These are phyloP conservation scores for Heptranchias perlo DNA, from an alignment of 2,113 vertebrate genomes.

Conservation along the genomic window DNA sequence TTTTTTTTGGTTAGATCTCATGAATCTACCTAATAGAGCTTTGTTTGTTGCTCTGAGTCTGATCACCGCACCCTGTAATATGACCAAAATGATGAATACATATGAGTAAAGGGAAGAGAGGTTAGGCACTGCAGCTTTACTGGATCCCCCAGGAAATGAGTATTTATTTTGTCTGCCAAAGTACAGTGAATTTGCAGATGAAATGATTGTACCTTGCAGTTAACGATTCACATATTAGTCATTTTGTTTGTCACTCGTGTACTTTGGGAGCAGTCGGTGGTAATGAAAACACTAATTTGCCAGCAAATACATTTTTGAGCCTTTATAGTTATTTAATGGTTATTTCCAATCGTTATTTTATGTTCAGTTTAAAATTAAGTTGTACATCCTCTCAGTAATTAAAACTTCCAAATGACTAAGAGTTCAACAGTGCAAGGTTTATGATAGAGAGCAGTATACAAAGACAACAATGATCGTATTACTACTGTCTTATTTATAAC, in stretches of 20 bases:
- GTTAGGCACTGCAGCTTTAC: neutral
- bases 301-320: neutral
- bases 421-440: neutral
- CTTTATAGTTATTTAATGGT: constrained; percentile 2
- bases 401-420: neutral
- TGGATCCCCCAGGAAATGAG: constrained; percentile 1
- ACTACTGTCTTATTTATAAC: neutral
- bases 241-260: neutral
- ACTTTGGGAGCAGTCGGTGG: neutral
- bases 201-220: neutral
- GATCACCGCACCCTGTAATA: neutral
- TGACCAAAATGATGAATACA: neutral
- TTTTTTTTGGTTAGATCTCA: neutral
- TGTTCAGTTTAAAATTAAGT: neutral
- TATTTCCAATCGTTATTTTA: neutral
- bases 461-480: neutral
- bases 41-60: neutral
- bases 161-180: neutral
- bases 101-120: neutral
- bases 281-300: neutral
- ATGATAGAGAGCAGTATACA: neutral
- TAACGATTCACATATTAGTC: neutral
- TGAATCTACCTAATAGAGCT: neutral
- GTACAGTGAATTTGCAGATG: neutral
- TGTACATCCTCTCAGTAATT: neutral